Percentiles rank a stretch among this genome's conserved stretches.
These are phyloP conservation scores for Stegana nigrithorax DNA, from an alignment of 2,888 invertebrate genomes.

Conservation along the genomic window DNA sequence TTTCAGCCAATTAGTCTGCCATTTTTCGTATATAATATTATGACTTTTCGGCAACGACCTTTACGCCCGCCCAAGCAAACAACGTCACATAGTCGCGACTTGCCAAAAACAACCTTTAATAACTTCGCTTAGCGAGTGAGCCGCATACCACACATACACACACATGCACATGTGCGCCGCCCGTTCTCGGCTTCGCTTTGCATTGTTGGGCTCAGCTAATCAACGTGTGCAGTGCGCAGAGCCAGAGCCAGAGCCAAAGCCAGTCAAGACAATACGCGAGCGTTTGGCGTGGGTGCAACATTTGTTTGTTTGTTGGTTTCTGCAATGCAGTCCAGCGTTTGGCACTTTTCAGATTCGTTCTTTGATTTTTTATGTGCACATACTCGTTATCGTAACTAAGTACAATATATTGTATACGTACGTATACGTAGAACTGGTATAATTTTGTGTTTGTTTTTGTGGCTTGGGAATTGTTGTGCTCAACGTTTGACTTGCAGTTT, in stretches of 20 bases:
- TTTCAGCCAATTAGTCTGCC: neutral
- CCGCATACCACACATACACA: neutral
- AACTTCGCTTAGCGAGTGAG: too few species aligned
- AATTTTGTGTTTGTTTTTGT: neutral
- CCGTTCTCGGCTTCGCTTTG: neutral
- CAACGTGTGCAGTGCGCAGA: too few species aligned
- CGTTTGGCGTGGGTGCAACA: slow-evolving; percentile 7
- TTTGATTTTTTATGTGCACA: too few species aligned
- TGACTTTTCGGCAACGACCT: neutral
- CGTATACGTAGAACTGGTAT: neutral
- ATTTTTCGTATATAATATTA: neutral
- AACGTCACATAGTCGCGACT: neutral
- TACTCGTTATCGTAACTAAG: too few species aligned
- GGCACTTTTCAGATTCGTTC: too few species aligned
- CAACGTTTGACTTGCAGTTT: too few species aligned
- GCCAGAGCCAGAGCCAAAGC: too few species aligned
- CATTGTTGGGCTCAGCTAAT: neutral
- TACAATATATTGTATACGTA: too few species aligned
- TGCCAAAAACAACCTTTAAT: neutral
- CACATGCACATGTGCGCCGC: neutral
- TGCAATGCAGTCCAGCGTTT: too few species aligned
- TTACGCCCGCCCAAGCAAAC: slow-evolving; percentile 5
- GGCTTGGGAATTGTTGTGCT: neutral
- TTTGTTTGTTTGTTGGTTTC: slow-evolving; percentile 1
- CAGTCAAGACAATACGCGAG: neutral